phyloP scores from a whole-genome alignment of 2,113 vertebrate species.

The Phoenicopterus ruber region DNA sequence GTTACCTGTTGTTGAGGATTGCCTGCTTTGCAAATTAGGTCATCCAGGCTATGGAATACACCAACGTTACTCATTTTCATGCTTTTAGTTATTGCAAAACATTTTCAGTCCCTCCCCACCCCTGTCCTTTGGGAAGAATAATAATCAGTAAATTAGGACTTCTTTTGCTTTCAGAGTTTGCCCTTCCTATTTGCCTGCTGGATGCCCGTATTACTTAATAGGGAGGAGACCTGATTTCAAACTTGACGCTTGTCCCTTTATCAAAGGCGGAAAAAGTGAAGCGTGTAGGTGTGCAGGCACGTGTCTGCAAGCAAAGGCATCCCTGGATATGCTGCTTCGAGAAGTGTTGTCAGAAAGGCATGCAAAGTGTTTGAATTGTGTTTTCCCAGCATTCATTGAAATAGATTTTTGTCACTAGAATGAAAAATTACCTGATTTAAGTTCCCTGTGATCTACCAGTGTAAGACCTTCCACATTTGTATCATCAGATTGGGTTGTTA shows the following conservation, averaged over 20 bases:
- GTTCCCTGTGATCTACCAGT: background rate
- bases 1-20: background rate
- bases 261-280: background rate
- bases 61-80: background rate
- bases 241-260: background rate
- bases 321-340: background rate
- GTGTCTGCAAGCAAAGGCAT: background rate
- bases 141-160: background rate
- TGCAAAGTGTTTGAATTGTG: background rate
- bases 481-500: background rate
- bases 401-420: background rate
- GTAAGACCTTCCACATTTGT: background rate
- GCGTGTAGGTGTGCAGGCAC: fast-evolving
- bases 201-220: background rate
- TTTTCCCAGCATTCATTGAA: background rate
- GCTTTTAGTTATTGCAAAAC: background rate
- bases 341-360: background rate
- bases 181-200: background rate
- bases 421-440: background rate
- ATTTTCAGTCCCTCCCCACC: background rate
- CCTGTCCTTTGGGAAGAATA: background rate
- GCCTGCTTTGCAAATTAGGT: background rate
- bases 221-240: background rate
- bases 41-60: background rate
- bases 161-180: background rate